A percentile compares a stretch with the other conserved stretches of the same genome.
Conservation (phyloP, 2,888 invertebrate species). For the Tenthredo amoena region DNA sequence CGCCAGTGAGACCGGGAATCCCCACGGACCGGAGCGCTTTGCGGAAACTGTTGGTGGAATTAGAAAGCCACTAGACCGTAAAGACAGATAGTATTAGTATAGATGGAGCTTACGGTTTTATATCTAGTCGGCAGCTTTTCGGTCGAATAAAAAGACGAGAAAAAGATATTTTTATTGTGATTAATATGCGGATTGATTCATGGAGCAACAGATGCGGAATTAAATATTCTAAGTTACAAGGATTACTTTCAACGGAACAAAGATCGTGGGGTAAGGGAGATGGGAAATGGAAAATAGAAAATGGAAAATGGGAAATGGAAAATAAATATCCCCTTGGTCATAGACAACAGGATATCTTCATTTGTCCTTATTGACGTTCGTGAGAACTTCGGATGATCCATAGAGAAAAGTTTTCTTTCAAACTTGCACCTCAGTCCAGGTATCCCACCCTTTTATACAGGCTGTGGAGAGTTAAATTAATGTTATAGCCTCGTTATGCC, state of each 20-base stretch:
- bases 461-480: not conserved
- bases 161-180: not conserved
- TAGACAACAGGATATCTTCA: not conserved
- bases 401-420: slow-evolving; percentile 10
- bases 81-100: slow-evolving; percentile 15
- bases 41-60: slow-evolving; percentile 25
- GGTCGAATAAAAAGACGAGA: not conserved
- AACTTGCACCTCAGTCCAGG: not conserved
- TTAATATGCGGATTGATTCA: not conserved
- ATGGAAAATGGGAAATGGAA: not conserved
- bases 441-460: slow-evolving; percentile 5
- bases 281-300: not conserved
- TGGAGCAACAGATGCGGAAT: not conserved
- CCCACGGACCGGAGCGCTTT: not conserved
- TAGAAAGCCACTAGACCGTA: slow-evolving; percentile 29
- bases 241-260: not conserved
- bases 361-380: not conserved
- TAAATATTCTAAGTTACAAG: not conserved
- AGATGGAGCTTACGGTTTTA: slow-evolving; percentile 23
- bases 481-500: slow-evolving; percentile 2
- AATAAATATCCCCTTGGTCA: not conserved
- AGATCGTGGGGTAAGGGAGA: not conserved
- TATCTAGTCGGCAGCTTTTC: not conserved
- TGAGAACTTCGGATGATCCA: not conserved
- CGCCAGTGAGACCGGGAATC: not conserved